phyloP scores from a whole-genome alignment of 2,888 invertebrate species.

The Andrena dorsata region DNA sequence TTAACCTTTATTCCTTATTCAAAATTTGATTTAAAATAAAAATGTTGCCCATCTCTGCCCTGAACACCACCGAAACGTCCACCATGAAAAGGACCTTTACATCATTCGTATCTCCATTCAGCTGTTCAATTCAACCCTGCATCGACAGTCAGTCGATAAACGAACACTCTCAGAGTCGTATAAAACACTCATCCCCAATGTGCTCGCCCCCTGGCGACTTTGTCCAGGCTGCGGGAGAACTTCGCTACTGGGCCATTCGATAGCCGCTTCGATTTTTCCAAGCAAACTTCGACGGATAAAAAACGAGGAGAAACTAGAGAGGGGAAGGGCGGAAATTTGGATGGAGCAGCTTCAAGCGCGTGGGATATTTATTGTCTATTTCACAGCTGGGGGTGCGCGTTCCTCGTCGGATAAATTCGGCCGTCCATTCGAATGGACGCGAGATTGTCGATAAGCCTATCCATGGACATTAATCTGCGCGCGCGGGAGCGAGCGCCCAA shows the following conservation, averaged over 20 bases:
- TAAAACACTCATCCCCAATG: constrained; percentile 25
- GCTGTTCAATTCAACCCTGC: neutral
- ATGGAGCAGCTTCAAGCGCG: constrained; percentile 4
- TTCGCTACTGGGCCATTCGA: constrained; percentile 31
- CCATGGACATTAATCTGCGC: constrained; percentile 65
- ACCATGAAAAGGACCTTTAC: neutral
- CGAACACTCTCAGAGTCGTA: neutral
- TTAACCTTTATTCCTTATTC: no score
- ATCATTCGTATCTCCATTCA: constrained; percentile 4
- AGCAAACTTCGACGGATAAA: neutral
- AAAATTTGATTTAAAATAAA: no score
- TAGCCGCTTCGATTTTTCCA: constrained; percentile 30
- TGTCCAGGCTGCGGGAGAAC: constrained; percentile 25
- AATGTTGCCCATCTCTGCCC: no score
- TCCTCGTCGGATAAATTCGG: constrained; percentile 53
- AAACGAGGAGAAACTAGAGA: neutral
- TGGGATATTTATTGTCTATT: constrained; percentile 68
- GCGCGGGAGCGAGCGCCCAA: constrained; percentile 7
- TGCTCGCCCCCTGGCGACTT: constrained; percentile 27
- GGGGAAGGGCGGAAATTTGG: constrained; percentile 28
- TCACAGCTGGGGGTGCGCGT: constrained; percentile 35
- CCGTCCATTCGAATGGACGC: constrained; percentile 60
- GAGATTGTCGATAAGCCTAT: constrained; percentile 70
- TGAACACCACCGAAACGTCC: neutral
- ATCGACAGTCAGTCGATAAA: constrained; percentile 27